Evolutionary conservation across 2,797 vertebrate genomes (phyloP), one percentile per base, ranked within the genome.

Genomic region (Typhlichthys eigenmanni): DNA sequence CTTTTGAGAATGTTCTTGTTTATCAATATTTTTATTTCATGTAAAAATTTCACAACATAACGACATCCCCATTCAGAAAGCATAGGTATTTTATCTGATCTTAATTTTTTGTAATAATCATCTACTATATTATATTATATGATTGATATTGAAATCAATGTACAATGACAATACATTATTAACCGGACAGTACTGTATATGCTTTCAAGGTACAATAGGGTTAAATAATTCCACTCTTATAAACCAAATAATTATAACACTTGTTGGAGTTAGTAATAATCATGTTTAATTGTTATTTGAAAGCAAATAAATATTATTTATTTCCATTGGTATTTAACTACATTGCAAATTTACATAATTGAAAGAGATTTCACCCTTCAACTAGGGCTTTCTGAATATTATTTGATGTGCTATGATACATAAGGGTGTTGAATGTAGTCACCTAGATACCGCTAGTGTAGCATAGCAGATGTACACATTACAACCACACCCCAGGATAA

Each of bases 31-130:
- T 56, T 60, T 58, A 29, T 74, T 84, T 46, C 65, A 59, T 74
- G 68, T 82, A 82, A 87, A 87, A 87, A 86, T 85, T 66, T 58
- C 85, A 78, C 71, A 79, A 79, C 75, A 75, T 72, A 66, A 78
- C 60, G 74, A 59, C 24, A 24, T 81, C 84, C 81, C 80, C 81
- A 83, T 88, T 85, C 62, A 84, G 59, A 71, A 58, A 81, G 79
- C 55, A 74, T 24, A 24, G 24, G 2, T 24, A 24, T 69, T 29
- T 32, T 17, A 51, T 76, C 64, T 60, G 34, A 38, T 38, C 34
- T 7, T 1, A 38, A 7, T 8, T 38, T 7, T 38, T 38, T 38
- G 1, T 38, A 7, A 2, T 38, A 38, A 8, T 38, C 34, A 38
- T 8, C 34, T 9, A 38, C 34, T 9, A 60, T 46, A 59, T 47